These are phyloP conservation scores for Pungitius pungitius DNA, from an alignment of 2,113 vertebrate genomes.

Conservation along the genomic window DNA sequence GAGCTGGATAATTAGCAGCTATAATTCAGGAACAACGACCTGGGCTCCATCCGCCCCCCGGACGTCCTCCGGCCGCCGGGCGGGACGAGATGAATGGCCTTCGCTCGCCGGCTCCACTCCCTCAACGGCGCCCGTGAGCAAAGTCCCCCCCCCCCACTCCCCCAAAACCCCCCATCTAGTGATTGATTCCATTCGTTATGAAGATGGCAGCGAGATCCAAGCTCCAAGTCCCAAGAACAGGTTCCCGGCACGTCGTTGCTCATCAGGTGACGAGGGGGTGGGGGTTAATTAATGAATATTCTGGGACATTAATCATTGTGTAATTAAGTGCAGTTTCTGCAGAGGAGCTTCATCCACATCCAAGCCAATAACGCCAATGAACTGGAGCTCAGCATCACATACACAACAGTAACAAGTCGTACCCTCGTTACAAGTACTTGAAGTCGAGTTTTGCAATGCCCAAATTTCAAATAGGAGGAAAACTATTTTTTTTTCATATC, in stretches of 20 bases:
- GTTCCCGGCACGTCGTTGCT: conserved; percentile 19
- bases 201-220: conserved; percentile 4
- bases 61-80: neutral
- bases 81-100: conserved; percentile 23
- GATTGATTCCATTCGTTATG: conserved; percentile 24
- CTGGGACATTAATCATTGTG: conserved; percentile 24
- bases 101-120: neutral
- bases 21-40: conserved; percentile 40
- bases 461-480: neutral
- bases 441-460: neutral
- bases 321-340: conserved; percentile 34
- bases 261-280: conserved; percentile 2
- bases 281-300: conserved; percentile 33
- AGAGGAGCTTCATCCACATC: neutral
- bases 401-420: neutral
- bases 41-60: conserved; percentile 29
- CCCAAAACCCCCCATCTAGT: neutral
- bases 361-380: neutral
- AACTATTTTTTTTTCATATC: neutral
- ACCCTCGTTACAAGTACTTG: neutral
- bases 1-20: conserved; percentile 41
- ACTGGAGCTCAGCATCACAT: neutral
- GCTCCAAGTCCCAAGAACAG: neutral
- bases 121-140: conserved; percentile 34
- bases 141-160: no score